Evolutionary conservation across 2,113 vertebrate species (phyloP).

Genomic region (Capreolus pygargus): DNA sequence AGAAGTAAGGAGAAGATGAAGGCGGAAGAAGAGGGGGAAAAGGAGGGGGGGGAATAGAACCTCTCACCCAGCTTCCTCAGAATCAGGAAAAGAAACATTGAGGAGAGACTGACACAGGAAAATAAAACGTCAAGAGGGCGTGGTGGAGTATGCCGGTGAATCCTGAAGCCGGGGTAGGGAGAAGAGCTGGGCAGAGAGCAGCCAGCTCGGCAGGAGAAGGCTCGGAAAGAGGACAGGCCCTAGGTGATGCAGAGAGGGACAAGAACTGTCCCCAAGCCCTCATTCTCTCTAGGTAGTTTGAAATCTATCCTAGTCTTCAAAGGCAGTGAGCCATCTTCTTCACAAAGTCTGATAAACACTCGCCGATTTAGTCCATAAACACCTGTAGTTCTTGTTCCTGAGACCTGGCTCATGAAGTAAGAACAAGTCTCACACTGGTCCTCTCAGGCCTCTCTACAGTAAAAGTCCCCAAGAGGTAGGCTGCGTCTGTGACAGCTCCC

Average conservation of each 20-base stretch:
- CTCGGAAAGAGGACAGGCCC: background rate
- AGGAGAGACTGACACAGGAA: background rate
- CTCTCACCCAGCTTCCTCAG: background rate
- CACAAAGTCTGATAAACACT: background rate
- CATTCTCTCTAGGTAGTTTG: background rate
- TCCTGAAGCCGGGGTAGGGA: background rate
- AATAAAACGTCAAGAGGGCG: background rate
- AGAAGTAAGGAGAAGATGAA: background rate
- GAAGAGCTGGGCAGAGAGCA: background rate
- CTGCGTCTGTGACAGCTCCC: background rate
- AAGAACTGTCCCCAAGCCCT: background rate
- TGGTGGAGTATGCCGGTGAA: background rate
- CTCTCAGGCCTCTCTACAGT: background rate
- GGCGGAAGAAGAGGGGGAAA: background rate
- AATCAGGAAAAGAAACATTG: background rate
- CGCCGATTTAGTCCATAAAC: background rate
- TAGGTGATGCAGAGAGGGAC: background rate
- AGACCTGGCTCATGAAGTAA: background rate
- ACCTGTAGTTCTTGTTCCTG: background rate
- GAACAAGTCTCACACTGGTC: background rate
- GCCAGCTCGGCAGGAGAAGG: background rate
- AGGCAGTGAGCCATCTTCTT: background rate
- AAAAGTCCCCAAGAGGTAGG: background rate
- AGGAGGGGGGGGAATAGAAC: background rate
- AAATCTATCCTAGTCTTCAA: background rate